Conservation (phyloP, 2,113 vertebrate genomes). For the Terrapene triunguis region DNA sequence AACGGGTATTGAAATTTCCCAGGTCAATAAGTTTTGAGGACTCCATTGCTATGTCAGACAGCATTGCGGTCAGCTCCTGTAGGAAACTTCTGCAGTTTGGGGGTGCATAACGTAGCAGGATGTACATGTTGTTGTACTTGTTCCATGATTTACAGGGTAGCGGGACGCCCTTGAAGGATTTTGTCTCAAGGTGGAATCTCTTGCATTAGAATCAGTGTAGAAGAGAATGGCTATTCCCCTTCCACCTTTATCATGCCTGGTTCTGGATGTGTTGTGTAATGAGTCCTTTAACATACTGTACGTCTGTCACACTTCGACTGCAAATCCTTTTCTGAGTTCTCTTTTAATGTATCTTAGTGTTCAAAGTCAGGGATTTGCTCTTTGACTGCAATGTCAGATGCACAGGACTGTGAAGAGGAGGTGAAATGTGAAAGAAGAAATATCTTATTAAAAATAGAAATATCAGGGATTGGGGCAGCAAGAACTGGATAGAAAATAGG, state of each 20-base stretch:
- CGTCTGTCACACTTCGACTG: background rate
- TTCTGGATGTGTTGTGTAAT: background rate
- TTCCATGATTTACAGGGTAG: background rate
- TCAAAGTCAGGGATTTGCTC: background rate
- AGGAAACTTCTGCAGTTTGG: background rate
- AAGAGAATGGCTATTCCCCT: background rate
- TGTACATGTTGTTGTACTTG: background rate
- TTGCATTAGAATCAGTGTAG: background rate
- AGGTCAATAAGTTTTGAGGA: background rate
- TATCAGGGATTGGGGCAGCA: background rate
- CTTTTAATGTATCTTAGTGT: background rate
- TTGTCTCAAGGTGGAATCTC: background rate
- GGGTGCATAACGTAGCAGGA: background rate
- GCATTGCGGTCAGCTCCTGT: background rate
- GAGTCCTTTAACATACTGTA: background rate
- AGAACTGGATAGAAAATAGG: background rate
- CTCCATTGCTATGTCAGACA: background rate
- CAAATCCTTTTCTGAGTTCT: background rate
- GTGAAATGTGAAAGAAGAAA: background rate
- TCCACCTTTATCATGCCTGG: background rate
- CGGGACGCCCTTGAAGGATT: background rate
- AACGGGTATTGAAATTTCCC: background rate
- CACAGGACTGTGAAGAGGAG: background rate
- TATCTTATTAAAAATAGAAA: background rate
- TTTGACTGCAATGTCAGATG: background rate